Base-by-base conservation (phyloP, 2,797 vertebrate genomes). In the Craterocephalus amniculus region DNA sequence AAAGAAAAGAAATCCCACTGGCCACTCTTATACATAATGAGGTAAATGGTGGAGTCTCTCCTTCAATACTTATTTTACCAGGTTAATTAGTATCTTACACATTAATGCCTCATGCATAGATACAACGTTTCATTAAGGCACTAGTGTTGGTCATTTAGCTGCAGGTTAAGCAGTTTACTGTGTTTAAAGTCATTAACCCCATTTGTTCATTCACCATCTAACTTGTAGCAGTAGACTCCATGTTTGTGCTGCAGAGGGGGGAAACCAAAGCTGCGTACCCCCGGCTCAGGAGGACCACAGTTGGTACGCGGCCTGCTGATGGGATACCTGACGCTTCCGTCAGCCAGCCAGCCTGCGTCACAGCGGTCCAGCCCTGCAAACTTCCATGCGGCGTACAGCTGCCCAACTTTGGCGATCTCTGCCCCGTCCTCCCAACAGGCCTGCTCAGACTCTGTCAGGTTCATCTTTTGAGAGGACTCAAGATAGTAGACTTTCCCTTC, bases 331-430 rank as follows among this genome's bases (percentile, higher is more conserved):
- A 95, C 83, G 0, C 96, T 96, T 71, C 95, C 96, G 0, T 97
- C 96, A 0, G 94, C 95, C 84, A 97, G 83, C 97, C 96, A 97
- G 76, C 96, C 96, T 0, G 94, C 94, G 0, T 90, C 89, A 0
- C 97, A 98, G 65, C 73, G 91, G 63, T 97, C 96, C 83, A 97
- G 79, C 18, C 87, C 92, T 0, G 12, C 52, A 76, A 96, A 93
- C 72, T 90, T 96, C 96, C 97, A 98, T 22, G 96, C 95, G 0
- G 95, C 92, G 32, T 95, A 97, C 29, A 98, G 93, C 57, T 97
- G 96, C 40, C 96, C 96, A 43, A 97, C 95, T 31, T 85, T 95
- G 65, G 96, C 95, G 0, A 97, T 93, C 67, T 88, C 83, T 0
- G 94, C 93, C 0, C 92, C 81, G 0, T 92, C 90, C 0, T 94